phyloP scores from a whole-genome alignment of 2,797 vertebrate species.

The Otus scops region DNA sequence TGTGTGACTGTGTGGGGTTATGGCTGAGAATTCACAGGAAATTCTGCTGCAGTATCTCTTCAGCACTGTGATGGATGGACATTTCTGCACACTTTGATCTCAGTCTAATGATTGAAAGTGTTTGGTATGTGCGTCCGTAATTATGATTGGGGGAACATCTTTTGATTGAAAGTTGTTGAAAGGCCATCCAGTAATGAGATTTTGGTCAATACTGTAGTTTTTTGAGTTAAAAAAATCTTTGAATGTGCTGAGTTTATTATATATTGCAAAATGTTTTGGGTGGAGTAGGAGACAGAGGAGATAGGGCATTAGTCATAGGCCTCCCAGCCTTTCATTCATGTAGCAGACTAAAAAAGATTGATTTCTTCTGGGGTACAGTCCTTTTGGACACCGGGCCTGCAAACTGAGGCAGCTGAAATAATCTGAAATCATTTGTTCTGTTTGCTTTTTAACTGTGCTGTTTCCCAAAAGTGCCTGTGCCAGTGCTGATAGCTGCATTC shows the following conservation, averaged over 20 bases:
- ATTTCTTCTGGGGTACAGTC: background rate
- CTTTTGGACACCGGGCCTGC: background rate
- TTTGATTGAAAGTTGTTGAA: background rate
- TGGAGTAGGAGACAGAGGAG: background rate
- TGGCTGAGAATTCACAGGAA: background rate
- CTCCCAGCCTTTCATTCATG: background rate
- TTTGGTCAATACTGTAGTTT: background rate
- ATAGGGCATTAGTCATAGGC: background rate
- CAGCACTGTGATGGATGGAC: background rate
- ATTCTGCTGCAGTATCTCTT: background rate
- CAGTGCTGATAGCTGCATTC: background rate
- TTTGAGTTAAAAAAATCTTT: background rate
- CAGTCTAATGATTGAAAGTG: background rate
- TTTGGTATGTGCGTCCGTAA: background rate
- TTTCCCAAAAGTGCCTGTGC: conserved; percentile 5
- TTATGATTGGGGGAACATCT: background rate
- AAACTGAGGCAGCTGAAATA: background rate
- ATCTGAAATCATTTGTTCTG: background rate
- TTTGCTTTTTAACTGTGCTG: background rate
- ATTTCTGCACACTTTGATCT: background rate
- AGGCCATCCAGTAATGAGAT: background rate
- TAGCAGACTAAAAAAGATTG: background rate
- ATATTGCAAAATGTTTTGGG: conserved; percentile 3
- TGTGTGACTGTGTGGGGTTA: background rate
- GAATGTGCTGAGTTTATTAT: background rate